Conservation (phyloP, 2,113 vertebrate species). For the Gallinago jamesoni region DNA sequence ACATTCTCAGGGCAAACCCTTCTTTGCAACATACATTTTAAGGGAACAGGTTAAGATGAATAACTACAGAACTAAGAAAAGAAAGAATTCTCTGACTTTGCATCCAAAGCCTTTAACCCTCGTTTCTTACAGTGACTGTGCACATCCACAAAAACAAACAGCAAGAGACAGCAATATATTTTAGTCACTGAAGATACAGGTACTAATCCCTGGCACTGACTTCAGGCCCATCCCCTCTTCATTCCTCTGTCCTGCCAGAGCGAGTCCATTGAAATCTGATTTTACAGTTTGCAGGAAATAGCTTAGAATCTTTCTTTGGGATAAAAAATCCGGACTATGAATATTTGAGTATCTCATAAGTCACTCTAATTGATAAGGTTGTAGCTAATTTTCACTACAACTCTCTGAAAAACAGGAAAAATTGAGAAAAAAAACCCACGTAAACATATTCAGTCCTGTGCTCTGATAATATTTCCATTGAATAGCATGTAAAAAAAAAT, state of each 20-base stretch:
- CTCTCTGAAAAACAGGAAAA: not conserved
- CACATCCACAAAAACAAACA: not conserved
- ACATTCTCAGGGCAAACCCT: not conserved
- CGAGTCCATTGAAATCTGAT: not conserved
- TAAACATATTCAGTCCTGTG: not conserved
- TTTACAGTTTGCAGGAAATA: not conserved
- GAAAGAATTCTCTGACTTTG: not conserved
- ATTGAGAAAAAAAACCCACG: not conserved
- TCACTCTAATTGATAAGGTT: not conserved
- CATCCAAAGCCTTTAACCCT: not conserved
- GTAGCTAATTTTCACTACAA: not conserved
- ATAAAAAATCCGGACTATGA: not conserved
- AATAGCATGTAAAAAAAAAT: not conserved
- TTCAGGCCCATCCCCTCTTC: not conserved
- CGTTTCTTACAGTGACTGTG: rapidly evolving
- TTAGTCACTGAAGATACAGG: not conserved
- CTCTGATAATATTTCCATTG: not conserved
- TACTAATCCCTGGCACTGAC: not conserved
- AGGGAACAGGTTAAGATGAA: not conserved
- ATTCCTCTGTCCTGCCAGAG: not conserved
- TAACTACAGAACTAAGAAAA: not conserved
- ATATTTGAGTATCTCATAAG: not conserved
- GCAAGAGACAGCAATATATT: not conserved
- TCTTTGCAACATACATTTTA: not conserved
- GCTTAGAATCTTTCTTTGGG: not conserved